Conservation (phyloP, 2,888 invertebrate genomes). For the Callinectes sapidus region DNA sequence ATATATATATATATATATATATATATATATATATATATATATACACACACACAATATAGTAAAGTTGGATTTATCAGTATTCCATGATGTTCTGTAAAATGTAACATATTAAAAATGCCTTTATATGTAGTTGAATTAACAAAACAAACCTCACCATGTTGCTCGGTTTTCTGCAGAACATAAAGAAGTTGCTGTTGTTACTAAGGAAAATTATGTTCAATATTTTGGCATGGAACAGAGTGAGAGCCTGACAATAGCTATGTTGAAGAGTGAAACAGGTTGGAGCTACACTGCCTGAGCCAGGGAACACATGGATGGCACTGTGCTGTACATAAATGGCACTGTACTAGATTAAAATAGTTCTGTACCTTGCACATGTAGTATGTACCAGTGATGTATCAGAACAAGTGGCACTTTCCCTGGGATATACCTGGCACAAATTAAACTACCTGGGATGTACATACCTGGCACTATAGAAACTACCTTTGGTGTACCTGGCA, state of each 20-base stretch:
- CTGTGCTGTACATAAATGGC: conserved; percentile 40
- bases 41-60: background rate
- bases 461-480: conserved; percentile 34
- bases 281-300: conserved; percentile 47
- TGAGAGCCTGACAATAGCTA: conserved; percentile 7
- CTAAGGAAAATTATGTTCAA: background rate
- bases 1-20: conserved; percentile 50
- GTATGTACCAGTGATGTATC: conserved; percentile 4
- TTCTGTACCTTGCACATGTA: conserved; percentile 23
- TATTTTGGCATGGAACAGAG: conserved; percentile 26
- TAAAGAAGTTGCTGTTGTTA: background rate
- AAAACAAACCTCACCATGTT: background rate
- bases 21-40: conserved; percentile 21
- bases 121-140: background rate
- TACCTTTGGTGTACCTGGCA: conserved; percentile 29
- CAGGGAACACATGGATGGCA: conserved; percentile 44
- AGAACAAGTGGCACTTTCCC: conserved; percentile 34
- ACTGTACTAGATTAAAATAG: conserved; percentile 24
- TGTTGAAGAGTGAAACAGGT: conserved; percentile 43
- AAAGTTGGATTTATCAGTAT: conserved; percentile 48
- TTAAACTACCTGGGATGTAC: background rate
- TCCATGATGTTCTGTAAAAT: conserved; percentile 31
- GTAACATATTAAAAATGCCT: background rate
- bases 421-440: conserved; percentile 34
- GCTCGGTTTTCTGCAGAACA: background rate